phyloP scores from a whole-genome alignment of 1,140 invertebrate genomes.

The Drosophila sucinea region DNA sequence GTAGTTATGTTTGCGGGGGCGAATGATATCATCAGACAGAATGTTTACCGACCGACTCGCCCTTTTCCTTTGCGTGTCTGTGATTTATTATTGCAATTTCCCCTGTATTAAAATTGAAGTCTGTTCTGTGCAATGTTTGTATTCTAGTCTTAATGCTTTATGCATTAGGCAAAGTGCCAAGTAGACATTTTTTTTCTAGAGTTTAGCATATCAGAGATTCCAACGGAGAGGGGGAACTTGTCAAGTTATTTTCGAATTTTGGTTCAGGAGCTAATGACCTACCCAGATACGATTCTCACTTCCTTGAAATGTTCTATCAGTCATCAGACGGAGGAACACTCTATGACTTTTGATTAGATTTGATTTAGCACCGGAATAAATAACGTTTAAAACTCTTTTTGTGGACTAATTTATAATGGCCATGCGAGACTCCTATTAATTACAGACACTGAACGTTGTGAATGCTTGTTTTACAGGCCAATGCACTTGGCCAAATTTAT shows the following conservation, averaged over 20 bases:
- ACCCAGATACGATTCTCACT: background rate
- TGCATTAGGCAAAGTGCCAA: slow-evolving; percentile 34
- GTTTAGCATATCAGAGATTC: background rate
- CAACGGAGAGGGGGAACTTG: background rate
- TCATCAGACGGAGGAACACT: too few species aligned
- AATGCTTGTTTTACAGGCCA: background rate
- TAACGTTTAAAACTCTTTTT: slow-evolving; percentile 1
- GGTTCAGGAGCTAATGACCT: background rate
- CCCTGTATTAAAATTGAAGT: slow-evolving; percentile 40
- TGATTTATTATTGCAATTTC: slow-evolving; percentile 45
- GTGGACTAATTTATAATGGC: background rate
- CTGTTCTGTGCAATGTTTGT: slow-evolving; percentile 17
- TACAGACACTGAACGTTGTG: background rate
- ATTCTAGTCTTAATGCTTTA: slow-evolving; percentile 29
- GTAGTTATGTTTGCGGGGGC: slow-evolving; percentile 1
- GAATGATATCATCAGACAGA: slow-evolving; percentile 64
- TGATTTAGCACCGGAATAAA: too few species aligned
- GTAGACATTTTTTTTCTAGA: slow-evolving; percentile 13
- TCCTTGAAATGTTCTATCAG: background rate
- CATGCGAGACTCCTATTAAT: background rate
- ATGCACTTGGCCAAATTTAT: slow-evolving; percentile 15
- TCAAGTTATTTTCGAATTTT: background rate
- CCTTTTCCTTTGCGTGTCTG: slow-evolving; percentile 49
- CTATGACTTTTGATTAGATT: background rate
- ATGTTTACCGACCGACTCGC: slow-evolving; percentile 49